These are phyloP conservation scores for Passer domesticus DNA, from an alignment of 2,113 vertebrate species.

Conservation along the genomic window DNA sequence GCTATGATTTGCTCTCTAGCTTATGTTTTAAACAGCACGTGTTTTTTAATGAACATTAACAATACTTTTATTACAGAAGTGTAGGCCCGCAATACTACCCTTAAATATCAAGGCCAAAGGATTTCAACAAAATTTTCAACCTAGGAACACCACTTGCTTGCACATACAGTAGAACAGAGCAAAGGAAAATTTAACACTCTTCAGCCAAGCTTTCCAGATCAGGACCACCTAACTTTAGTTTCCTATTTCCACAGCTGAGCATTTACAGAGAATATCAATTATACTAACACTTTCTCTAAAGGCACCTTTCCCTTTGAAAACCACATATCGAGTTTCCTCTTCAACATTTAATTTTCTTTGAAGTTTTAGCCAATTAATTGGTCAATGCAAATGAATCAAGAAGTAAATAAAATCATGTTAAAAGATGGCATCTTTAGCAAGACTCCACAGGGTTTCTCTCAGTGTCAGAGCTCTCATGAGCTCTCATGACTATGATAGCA, in stretches of 20 bases:
- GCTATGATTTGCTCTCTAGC: neutral
- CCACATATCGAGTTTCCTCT: neutral
- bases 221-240: neutral
- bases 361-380: neutral
- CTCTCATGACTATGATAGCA: neutral
- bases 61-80: neutral
- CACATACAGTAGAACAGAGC: neutral
- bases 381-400: neutral
- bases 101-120: neutral
- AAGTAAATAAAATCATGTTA: neutral
- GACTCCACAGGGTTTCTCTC: neutral
- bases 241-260: neutral
- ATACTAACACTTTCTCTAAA: neutral
- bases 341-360: neutral
- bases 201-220: neutral
- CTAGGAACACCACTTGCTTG: neutral
- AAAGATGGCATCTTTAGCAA: neutral
- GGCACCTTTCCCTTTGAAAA: neutral
- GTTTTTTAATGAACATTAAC: neutral
- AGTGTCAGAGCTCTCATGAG: neutral
- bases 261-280: neutral
- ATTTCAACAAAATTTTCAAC: neutral
- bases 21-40: neutral
- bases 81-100: neutral
- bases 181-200: neutral